Base-by-base conservation (phyloP, 2,797 vertebrate species). In the Smutsia gigantea region DNA sequence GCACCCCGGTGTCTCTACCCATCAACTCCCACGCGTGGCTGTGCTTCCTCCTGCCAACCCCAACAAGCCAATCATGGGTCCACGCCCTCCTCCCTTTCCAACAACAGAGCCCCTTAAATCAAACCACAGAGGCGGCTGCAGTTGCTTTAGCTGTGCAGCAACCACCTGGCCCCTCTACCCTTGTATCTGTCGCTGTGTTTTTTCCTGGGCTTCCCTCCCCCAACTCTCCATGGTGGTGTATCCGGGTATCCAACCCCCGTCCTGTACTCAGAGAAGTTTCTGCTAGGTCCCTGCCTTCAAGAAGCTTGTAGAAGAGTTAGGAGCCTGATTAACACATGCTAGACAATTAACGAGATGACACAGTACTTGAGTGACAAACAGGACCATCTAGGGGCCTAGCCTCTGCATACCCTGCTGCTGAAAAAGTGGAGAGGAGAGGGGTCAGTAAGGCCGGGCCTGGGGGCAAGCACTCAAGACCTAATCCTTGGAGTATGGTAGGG, bases 201-300 rank as follows among this genome's bases (percentile, higher is more conserved):
- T 72, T 31, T n/a, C 72, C 72, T 3, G 37, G 1, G 71, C 12
- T 2, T 10, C 42, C 39, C 75, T 19, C 37, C 63, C 18, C 17
- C 37, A 10, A 15, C 7, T 2, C 23, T 15, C 39, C 49, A 0
- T 1, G 2, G 59, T n/a, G 25, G 29, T 15, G 4, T 21, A 21
- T 42, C 46, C 51, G 8, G 1, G 7, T 29, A 34, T 39, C 25
- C 23, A 86, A 68, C 5, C 15, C 46, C 53, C 25, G 55, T 5
- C 61, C 29, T 39, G 14, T 23, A 15, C 72, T 59, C 31, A 19
- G 83, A 75, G 34, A n/a, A 81, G 55, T 87, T 25, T 39, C 91
- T 21, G 51, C 18, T 51, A 9, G 4, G 63, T 23, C 19, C 39
- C 19, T 25, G 25, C 39, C 51, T 61, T 90, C 34, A 1, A 42